These are phyloP conservation scores for Vireo griseus DNA, from an alignment of 2,797 vertebrate species.

Conservation along the genomic window DNA sequence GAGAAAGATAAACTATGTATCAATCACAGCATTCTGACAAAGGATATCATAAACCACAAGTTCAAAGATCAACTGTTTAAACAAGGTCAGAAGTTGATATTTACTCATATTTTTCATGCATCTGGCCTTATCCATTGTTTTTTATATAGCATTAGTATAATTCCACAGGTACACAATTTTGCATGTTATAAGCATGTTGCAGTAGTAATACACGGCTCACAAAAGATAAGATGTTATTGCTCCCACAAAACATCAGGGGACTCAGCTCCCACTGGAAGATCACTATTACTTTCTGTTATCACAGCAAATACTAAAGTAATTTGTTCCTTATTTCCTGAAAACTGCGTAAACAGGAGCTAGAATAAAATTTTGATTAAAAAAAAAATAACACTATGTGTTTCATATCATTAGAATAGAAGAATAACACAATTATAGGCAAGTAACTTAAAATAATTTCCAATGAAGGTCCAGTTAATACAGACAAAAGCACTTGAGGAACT, in stretches of 20 bases:
- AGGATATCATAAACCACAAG: background rate
- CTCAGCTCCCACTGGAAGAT: background rate
- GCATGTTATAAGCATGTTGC: background rate
- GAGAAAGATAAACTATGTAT: background rate
- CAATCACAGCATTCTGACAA: background rate
- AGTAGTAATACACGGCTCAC: background rate
- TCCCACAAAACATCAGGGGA: background rate
- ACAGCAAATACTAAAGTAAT: background rate
- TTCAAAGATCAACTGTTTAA: conserved; percentile 11
- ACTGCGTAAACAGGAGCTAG: background rate
- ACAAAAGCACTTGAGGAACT: background rate
- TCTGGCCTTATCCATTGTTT: background rate
- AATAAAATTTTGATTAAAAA: background rate
- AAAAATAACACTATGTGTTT: background rate
- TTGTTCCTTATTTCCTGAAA: background rate
- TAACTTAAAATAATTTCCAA: background rate
- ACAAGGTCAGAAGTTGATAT: background rate
- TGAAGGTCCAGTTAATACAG: background rate
- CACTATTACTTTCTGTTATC: background rate
- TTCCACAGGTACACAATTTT: background rate
- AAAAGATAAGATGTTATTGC: background rate
- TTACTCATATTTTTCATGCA: background rate
- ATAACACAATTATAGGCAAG: background rate
- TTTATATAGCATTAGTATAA: background rate
- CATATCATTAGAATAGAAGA: background rate